Base-by-base conservation (phyloP, 2,797 vertebrate genomes). In the Fringilla coelebs region DNA sequence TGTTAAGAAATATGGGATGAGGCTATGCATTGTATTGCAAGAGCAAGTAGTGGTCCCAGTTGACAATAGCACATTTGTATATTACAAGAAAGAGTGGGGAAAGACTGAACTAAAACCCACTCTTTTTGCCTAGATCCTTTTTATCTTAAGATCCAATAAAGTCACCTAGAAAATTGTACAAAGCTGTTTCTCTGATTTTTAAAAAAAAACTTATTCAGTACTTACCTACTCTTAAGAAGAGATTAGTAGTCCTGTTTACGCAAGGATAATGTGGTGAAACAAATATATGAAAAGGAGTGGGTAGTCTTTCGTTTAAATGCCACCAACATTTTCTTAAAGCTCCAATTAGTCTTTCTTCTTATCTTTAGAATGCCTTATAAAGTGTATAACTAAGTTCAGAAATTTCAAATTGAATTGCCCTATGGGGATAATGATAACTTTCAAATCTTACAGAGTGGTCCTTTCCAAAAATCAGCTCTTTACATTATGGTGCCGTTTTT, bases 401-500 rank as follows among this genome's bases (percentile, higher is more conserved):
- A 94, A 28, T 94, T 96, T 60, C 60, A 43, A 76, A 95, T 90
- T 89, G 43, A 93, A 58, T 78, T 79, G 32, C 60, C 80, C 85
- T 86, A 49, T 36, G 88, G 58, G 81, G 61, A 66, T 74, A 82
- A 60, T n/a, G 21, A 74, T 88, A 95, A 85, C 41, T 96, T 76
- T 84, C 54, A 57, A 54, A 81, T 81, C 40, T 91, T 41, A 77
- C 45, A 74, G 80, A 82, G 25, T 67, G 54, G 8, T 26, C 82
- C 46, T 90, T 72, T 58, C 34, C 49, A 94, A 93, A 93, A 89
- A 78, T 65, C 66, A 75, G 12, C 74, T 96, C 41, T 72, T 92
- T 95, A 72, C 51, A 73, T 96, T 67, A 51, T 22, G 13, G 22
- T 45, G 45, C 38, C 18, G 24, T 38, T 85, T 75, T 66, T 32